Evolutionary conservation across 2,888 invertebrate species (phyloP), one percentile per base, ranked within the genome.

Genomic region (Carterocephalus palaemon): DNA sequence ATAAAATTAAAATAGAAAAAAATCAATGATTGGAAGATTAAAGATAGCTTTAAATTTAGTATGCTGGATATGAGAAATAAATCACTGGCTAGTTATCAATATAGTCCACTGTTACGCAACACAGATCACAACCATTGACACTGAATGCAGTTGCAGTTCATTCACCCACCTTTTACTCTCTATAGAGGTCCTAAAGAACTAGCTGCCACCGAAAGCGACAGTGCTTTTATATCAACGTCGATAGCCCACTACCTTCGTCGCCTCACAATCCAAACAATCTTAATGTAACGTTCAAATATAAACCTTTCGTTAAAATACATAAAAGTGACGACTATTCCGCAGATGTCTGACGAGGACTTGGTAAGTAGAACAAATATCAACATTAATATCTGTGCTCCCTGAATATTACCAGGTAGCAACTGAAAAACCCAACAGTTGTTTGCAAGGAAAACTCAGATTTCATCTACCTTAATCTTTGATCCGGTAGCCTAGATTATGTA

Each of bases 111-210:
- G 43, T 53, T 55, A 39, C 48, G 46, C 56, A 62, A 55, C 69
- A 70, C 66, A 59, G 29, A 58, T 50, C 70, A 72, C 70, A 61
- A 62, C 57, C 26, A 49, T 52, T 56, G 59, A 59, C 70, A 72
- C 69, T 63, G 52, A 60, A 63, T 55, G 48, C 56, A 56, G 41
- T 39, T 42, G 55, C 53, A 60, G 70, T 73, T 71, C 70, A 67
- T 72, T 75, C 70, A 83, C 81, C 79, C 78, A 84, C 84, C 84
- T 84, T 83, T 82, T 77, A 77, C 77, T 80, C 74, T 78, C 63
- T 72, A 67, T 76, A 70, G 70, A 70, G 67, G 63, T 67, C 66
- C 69, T 68, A 74, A 76, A 77, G 74, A 80, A 86, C 85, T 85
- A 83, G 76, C 75, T 57, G 59, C 63, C 67, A 58, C 75, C 67